phyloP scores from a whole-genome alignment of 1,140 invertebrate genomes.

The Adoxophyes honmai region DNA sequence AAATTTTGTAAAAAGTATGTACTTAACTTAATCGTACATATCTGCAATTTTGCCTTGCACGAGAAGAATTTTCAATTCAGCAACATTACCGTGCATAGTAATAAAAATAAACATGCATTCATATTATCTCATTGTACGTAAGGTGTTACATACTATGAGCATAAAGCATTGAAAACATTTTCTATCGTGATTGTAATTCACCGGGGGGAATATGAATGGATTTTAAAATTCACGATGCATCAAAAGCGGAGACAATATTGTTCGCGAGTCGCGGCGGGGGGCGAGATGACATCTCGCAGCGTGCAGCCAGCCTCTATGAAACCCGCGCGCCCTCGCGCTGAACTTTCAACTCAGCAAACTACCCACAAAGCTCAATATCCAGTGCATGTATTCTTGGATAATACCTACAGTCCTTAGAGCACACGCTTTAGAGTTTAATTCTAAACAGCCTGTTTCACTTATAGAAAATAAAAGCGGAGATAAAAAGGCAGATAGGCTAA shows the following conservation, averaged over 20 bases:
- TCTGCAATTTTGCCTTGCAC: no score
- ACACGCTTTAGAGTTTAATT: slow-evolving; percentile 45
- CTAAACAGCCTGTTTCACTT: slow-evolving; percentile 41
- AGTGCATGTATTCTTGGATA: background rate
- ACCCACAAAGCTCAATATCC: slow-evolving; percentile 33
- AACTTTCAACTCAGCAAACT: slow-evolving; percentile 5
- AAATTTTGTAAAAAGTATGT: no score
- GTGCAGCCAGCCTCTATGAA: slow-evolving; percentile 58
- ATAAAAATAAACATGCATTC: no score
- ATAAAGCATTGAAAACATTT: slow-evolving; percentile 8
- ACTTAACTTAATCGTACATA: no score
- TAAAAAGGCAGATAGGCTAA: slow-evolving; percentile 58
- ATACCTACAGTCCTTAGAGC: slow-evolving; percentile 33
- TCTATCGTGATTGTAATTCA: slow-evolving; percentile 19
- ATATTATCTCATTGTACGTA: no score
- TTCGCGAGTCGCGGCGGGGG: slow-evolving; percentile 67
- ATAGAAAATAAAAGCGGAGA: slow-evolving; percentile 67
- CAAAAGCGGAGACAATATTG: slow-evolving; percentile 73
- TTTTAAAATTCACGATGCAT: slow-evolving; percentile 72
- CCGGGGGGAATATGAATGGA: slow-evolving; percentile 69
- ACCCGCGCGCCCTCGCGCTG: background rate
- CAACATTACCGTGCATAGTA: no score
- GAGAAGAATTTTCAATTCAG: no score
- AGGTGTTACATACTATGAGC: no score
- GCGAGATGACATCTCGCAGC: slow-evolving; percentile 74